Evolutionary conservation across 1,140 invertebrate genomes (phyloP).

Genomic region (Xylocopa sonorina): DNA sequence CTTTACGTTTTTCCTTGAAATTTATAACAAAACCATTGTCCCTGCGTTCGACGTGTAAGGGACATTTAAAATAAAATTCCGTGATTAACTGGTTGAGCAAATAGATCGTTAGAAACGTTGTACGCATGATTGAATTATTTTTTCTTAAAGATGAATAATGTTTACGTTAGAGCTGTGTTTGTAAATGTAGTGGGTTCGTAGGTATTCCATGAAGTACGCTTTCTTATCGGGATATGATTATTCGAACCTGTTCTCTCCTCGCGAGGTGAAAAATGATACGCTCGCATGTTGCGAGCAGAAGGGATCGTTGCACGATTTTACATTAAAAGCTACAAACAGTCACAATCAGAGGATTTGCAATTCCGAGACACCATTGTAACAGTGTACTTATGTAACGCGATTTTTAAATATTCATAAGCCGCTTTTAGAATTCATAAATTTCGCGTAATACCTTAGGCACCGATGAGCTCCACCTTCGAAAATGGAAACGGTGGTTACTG

Average conservation of each 20-base stretch:
- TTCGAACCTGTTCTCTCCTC: neutral
- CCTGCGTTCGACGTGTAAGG: no score
- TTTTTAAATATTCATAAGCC: constrained; percentile 22
- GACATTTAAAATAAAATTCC: no score
- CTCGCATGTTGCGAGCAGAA: neutral
- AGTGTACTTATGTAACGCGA: neutral
- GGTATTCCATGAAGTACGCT: no score
- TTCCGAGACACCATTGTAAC: neutral
- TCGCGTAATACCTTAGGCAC: neutral
- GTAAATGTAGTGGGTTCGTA: no score
- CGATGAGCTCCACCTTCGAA: neutral
- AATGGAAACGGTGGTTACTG: constrained; percentile 14
- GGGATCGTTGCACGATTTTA: neutral
- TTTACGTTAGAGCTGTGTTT: no score
- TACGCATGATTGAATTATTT: no score
- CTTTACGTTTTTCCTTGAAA: no score
- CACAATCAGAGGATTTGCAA: constrained; percentile 1
- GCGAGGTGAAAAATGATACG: neutral
- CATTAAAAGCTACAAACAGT: neutral
- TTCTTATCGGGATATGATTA: no score
- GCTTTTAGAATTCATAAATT: constrained; percentile 14
- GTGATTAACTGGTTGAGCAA: no score
- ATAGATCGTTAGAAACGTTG: no score
- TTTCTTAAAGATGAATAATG: no score
- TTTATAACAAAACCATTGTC: no score